These are phyloP conservation scores for Drosophila ercepeae DNA, from an alignment of 1,140 invertebrate species.

Conservation along the genomic window DNA sequence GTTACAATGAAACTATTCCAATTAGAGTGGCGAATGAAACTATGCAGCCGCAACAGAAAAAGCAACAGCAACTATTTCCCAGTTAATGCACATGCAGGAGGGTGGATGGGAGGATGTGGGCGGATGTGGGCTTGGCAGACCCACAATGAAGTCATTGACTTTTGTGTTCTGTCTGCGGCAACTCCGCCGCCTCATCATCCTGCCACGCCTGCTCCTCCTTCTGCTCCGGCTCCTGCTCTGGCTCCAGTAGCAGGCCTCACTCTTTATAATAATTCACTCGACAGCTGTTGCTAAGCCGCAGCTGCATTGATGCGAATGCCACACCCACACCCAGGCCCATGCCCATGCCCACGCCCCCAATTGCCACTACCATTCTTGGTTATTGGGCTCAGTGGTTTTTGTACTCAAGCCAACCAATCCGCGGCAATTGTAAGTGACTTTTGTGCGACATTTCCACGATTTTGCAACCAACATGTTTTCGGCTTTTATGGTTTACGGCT, in stretches of 20 bases:
- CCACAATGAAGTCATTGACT: conserved; percentile 81
- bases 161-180: conserved; percentile 64
- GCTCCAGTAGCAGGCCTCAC: conserved; percentile 11
- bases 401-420: conserved; percentile 60
- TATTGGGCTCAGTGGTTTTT: conserved; percentile 48
- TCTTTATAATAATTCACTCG: conserved; percentile 73
- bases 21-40: conserved; percentile 73
- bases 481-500: conserved; percentile 5
- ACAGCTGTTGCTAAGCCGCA: conserved; percentile 76
- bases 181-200: conserved; percentile 24
- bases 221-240: too few relatives aligned
- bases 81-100: conserved; percentile 73
- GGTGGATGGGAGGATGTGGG: background rate
- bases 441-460: conserved; percentile 30
- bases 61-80: conserved; percentile 64
- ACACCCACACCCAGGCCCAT: too few relatives aligned
- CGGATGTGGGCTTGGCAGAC: conserved; percentile 15
- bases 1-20: conserved; percentile 76
- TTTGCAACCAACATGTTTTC: conserved; percentile 14
- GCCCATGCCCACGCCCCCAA: conserved; percentile 58
- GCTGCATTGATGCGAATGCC: conserved; percentile 66
- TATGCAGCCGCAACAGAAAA: conserved; percentile 64
- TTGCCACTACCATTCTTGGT: conserved; percentile 42
- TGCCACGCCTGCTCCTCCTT: conserved; percentile 5
- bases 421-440: conserved; percentile 55